These are phyloP conservation scores for Macrocentrus cingulum DNA, from an alignment of 1,140 invertebrate genomes.

Conservation along the genomic window DNA sequence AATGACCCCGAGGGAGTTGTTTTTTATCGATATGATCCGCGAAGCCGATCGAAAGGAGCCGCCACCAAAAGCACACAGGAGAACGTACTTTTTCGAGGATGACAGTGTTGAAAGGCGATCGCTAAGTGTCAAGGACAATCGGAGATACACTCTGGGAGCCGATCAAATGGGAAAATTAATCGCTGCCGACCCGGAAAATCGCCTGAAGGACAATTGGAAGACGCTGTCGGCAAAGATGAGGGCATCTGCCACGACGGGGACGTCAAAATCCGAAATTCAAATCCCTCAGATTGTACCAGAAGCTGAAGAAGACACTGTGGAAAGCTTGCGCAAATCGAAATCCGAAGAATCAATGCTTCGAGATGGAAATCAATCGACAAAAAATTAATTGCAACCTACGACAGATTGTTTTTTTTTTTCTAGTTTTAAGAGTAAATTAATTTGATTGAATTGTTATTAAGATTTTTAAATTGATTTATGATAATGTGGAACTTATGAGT, in stretches of 20 bases:
- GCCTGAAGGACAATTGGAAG: not conserved
- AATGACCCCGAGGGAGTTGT: slow-evolving; percentile 51
- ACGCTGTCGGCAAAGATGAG: not conserved
- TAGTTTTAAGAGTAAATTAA: too few relatives aligned
- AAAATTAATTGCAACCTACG: too few relatives aligned
- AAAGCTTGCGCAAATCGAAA: slow-evolving; percentile 2
- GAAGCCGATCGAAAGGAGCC: slow-evolving; percentile 33
- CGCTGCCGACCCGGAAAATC: not conserved
- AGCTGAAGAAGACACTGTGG: not conserved
- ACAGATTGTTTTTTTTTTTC: too few relatives aligned
- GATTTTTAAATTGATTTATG: too few relatives aligned
- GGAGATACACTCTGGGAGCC: slow-evolving; percentile 20
- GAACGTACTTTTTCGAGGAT: not conserved
- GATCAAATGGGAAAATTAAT: not conserved
- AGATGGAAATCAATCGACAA: too few relatives aligned
- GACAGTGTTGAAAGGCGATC: not conserved
- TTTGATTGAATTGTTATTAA: too few relatives aligned
- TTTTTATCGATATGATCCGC: slow-evolving; percentile 51
- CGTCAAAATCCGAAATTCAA: slow-evolving; percentile 4
- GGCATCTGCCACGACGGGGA: not conserved
- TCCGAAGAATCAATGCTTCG: not conserved
- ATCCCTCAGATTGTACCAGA: slow-evolving; percentile 1
- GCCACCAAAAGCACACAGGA: not conserved
- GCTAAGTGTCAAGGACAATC: not conserved
- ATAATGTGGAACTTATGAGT: too few relatives aligned